A percentile compares a stretch with the other conserved stretches of the same genome.
Conservation (phyloP, 2,113 vertebrate species). For the Phaetusa simplex region DNA sequence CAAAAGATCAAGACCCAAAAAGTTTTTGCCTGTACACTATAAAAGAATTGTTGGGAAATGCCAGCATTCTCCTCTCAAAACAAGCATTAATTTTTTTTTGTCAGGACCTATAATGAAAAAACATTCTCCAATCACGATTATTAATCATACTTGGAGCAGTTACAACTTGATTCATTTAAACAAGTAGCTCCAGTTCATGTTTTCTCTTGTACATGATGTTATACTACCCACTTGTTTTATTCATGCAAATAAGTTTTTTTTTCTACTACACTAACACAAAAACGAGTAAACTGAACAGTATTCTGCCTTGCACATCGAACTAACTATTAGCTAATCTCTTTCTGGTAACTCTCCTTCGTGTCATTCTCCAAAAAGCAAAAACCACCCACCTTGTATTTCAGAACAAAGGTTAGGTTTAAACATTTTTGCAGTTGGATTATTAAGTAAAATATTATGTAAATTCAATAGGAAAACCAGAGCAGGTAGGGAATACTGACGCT, state of each 20-base stretch:
- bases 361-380: not conserved
- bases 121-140: not conserved
- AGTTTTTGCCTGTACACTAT: not conserved
- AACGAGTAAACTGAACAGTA: not conserved
- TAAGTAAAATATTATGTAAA: not conserved
- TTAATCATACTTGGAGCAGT: not conserved
- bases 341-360: not conserved
- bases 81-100: not conserved
- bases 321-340: not conserved
- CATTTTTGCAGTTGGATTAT: not conserved
- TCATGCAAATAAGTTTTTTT: not conserved
- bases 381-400: not conserved
- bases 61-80: not conserved
- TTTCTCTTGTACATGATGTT: not conserved
- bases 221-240: slow-evolving; percentile 11
- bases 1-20: not conserved
- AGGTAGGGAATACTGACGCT: not conserved
- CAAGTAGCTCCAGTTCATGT: not conserved
- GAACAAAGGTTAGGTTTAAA: slow-evolving; percentile 3
- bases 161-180: not conserved
- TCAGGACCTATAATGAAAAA: not conserved
- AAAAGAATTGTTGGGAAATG: not conserved
- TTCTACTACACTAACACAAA: not conserved
- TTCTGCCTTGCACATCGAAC: not conserved
- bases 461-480: not conserved